Evolutionary conservation across 2,797 vertebrate species (phyloP).

Genomic region (Acanthis flammea): DNA sequence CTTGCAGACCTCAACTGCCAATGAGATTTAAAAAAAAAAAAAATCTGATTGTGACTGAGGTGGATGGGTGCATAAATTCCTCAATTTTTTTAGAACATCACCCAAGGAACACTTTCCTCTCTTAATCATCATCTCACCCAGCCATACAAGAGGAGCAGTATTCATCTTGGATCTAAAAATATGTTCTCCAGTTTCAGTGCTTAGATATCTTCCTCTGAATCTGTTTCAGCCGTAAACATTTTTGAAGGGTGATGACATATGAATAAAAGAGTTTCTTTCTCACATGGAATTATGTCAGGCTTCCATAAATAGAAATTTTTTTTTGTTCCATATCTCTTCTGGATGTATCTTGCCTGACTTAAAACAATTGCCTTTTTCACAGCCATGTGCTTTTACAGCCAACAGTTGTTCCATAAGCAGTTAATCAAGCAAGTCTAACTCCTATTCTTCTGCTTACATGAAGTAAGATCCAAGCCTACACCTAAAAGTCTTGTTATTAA

Average conservation of each 20-base stretch:
- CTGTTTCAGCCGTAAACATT: background rate
- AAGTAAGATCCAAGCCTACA: background rate
- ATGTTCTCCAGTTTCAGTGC: background rate
- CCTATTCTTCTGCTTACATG: background rate
- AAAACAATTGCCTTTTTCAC: background rate
- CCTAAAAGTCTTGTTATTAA: background rate
- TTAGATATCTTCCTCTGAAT: background rate
- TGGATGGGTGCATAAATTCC: background rate
- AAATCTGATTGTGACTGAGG: background rate
- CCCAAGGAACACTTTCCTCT: background rate
- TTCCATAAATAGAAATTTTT: background rate
- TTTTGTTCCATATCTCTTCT: background rate
- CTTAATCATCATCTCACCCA: background rate
- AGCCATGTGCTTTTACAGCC: background rate
- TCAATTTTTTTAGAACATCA: background rate
- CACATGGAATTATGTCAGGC: background rate
- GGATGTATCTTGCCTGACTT: background rate
- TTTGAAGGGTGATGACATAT: background rate
- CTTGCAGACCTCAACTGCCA: background rate
- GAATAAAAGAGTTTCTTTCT: background rate
- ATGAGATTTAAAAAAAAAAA: background rate
- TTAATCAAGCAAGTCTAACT: background rate
- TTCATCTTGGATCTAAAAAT: background rate
- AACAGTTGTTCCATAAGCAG: background rate
- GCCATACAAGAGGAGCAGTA: background rate